Percentiles rank a stretch among this genome's conserved stretches.
phyloP scores from a whole-genome alignment of 2,888 invertebrate species.

The Heliconius charithonia region DNA sequence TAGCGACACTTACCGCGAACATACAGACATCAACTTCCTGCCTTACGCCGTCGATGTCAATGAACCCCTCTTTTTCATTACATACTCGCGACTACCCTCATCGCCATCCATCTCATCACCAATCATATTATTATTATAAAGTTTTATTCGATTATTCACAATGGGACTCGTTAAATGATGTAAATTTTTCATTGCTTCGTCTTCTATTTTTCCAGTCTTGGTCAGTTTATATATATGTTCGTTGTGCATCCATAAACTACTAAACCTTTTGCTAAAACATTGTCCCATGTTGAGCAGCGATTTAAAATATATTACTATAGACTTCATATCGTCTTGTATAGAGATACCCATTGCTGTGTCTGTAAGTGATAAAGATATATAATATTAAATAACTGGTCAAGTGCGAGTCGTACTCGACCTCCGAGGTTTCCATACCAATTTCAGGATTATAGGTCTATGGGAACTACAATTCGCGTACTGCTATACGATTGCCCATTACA shows the following conservation, averaged over 20 bases:
- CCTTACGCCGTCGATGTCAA: conserved; percentile 84
- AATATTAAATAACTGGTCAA: no score
- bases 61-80: conserved; percentile 81
- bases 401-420: no score
- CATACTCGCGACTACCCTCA: conserved; percentile 69
- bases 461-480: no score
- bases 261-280: conserved; percentile 39
- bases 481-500: no score
- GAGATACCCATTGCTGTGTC: conserved; percentile 83
- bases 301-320: conserved; percentile 69
- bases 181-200: conserved; percentile 65
- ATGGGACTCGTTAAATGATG: conserved; percentile 80
- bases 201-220: conserved; percentile 33
- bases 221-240: conserved; percentile 38
- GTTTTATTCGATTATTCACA: conserved; percentile 66
- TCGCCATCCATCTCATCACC: conserved; percentile 40
- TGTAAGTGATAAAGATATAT: conserved; percentile 44
- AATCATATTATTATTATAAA: conserved; percentile 45
- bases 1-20: conserved; percentile 75
- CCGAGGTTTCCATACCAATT: no score
- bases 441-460: no score
- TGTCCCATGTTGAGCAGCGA: conserved; percentile 63
- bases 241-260: conserved; percentile 41
- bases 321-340: conserved; percentile 61
- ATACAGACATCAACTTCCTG: conserved; percentile 89